Evolutionary conservation across 2,797 vertebrate species (phyloP).

Genomic region (Micromesistius poutassou): DNA sequence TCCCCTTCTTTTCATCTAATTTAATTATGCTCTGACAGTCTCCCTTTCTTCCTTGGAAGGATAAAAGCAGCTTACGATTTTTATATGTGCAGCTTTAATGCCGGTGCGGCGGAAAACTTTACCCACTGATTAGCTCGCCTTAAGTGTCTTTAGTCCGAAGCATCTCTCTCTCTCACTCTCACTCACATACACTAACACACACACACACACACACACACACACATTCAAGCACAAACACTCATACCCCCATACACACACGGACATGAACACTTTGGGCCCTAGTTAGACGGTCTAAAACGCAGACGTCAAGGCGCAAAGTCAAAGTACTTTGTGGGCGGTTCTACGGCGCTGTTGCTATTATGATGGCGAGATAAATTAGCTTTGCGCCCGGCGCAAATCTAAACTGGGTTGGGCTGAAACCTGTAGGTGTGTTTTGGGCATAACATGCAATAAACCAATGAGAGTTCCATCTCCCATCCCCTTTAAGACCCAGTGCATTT

Average conservation of each 20-base stretch:
- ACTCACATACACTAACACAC: neutral
- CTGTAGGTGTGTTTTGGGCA: too few species aligned
- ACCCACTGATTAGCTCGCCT: constrained; percentile 60
- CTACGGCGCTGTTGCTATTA: too few species aligned
- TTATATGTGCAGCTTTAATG: constrained; percentile 67
- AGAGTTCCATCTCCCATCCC: too few species aligned
- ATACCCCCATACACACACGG: neutral
- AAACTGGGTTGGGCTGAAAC: too few species aligned
- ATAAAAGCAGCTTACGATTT: constrained; percentile 74
- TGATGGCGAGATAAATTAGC: too few species aligned
- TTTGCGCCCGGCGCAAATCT: too few species aligned
- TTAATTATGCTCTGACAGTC: constrained; percentile 71
- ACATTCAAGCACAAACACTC: neutral
- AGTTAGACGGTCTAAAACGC: too few species aligned
- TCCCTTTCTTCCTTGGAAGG: constrained; percentile 65
- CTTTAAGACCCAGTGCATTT: too few species aligned
- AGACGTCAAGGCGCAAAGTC: too few species aligned
- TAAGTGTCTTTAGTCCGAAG: constrained; percentile 63
- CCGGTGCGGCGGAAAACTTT: constrained; percentile 61
- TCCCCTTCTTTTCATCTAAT: constrained; percentile 72
- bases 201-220: neutral
- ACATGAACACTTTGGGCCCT: neutral
- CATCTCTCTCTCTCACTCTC: constrained; percentile 11
- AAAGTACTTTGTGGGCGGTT: too few species aligned
- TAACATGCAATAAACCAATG: too few species aligned